Conservation (phyloP, 2,888 invertebrate genomes). For the Erebia aethiops region DNA sequence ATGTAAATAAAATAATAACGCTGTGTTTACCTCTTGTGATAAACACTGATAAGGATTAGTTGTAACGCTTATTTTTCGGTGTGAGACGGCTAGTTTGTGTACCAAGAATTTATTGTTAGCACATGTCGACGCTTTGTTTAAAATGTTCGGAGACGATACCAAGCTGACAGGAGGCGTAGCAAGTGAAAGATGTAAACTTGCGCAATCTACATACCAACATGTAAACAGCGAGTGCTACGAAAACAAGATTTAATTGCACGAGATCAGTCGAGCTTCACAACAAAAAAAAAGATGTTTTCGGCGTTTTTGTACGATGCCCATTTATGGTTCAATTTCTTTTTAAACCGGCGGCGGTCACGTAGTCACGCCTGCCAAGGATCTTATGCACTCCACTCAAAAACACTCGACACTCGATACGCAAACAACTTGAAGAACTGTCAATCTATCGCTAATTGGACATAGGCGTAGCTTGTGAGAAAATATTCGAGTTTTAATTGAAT, state of each 20-base stretch:
- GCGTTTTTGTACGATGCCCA: conserved; percentile 24
- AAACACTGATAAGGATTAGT: conserved; percentile 11
- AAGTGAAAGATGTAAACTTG: not conserved
- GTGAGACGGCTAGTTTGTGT: not conserved
- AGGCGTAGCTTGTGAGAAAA: conserved; percentile 3
- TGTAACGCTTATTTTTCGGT: conserved; percentile 4
- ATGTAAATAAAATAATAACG: conserved; percentile 4
- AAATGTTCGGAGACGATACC: conserved; percentile 3
- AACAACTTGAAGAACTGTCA: conserved; percentile 30
- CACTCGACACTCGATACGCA: conserved; percentile 22
- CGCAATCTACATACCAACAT: conserved; percentile 4
- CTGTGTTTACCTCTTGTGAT: conserved; percentile 8
- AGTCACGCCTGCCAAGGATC: conserved; percentile 34
- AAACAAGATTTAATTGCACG: conserved; percentile 8
- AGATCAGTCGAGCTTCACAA: conserved; percentile 8
- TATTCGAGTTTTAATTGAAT: not conserved
- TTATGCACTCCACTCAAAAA: conserved; percentile 26
- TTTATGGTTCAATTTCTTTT: conserved; percentile 42
- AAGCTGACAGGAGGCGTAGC: not conserved
- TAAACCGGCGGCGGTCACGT: conserved; percentile 45
- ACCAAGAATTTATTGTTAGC: not conserved
- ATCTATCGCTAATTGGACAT: conserved; percentile 20
- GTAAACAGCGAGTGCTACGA: not conserved
- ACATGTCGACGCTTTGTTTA: conserved; percentile 3
- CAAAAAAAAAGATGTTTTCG: conserved; percentile 4